A percentile compares a stretch with the other conserved stretches of the same genome.
Evolutionary conservation across 2,797 vertebrate species (phyloP).

Genomic region (Pseudochirops corinnae): DNA sequence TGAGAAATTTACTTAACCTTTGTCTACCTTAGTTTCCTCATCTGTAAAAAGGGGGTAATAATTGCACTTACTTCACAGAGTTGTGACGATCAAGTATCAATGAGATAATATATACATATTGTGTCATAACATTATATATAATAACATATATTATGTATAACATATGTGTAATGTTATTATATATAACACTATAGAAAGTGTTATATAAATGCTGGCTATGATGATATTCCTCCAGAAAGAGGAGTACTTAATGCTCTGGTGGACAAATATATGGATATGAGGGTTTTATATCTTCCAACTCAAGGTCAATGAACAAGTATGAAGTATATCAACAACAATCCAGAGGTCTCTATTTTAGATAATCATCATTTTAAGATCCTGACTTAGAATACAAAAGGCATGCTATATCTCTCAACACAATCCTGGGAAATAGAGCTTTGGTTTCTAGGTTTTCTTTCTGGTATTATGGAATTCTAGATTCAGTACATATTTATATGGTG

Average conservation of each 20-base stretch:
- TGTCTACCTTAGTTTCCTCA: background rate
- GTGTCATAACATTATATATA: background rate
- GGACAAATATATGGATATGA: background rate
- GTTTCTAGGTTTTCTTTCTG: background rate
- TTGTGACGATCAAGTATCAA: background rate
- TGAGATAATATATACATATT: background rate
- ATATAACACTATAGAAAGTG: background rate
- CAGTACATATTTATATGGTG: background rate
- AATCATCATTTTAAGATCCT: background rate
- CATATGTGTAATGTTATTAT: no score
- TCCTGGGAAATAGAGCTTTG: background rate
- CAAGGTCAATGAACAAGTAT: background rate
- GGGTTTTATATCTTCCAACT: background rate
- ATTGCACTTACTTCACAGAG: background rate
- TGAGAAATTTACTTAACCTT: background rate
- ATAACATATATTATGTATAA: no score
- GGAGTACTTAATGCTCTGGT: background rate
- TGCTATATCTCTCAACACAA: background rate
- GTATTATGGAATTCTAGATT: background rate
- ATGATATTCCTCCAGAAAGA: background rate
- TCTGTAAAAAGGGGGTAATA: background rate
- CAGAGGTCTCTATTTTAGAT: background rate
- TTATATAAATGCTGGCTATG: background rate
- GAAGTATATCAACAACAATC: background rate
- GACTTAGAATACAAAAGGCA: background rate